phyloP scores from a whole-genome alignment of 2,113 vertebrate genomes.

The Typhlomys cinereus region DNA sequence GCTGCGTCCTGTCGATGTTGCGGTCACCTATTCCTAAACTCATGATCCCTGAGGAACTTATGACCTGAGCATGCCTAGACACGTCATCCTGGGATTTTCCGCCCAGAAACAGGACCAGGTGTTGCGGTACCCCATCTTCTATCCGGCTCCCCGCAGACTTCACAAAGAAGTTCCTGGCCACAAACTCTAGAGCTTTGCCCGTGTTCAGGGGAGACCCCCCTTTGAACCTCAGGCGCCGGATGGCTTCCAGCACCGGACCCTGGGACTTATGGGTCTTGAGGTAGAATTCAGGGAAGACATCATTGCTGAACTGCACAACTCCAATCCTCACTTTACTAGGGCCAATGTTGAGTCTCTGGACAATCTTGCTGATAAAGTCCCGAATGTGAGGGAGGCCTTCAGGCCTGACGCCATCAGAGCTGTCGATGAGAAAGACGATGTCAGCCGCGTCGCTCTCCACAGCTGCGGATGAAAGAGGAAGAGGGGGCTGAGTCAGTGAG shows the following conservation, averaged over 20 bases:
- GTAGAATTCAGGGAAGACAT: slow-evolving; percentile 89
- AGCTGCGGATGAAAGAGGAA: slow-evolving; percentile 45
- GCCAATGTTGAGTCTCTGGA: slow-evolving; percentile 89
- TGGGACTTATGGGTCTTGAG: slow-evolving; percentile 90
- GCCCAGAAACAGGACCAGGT: slow-evolving; percentile 94
- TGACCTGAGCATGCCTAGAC: slow-evolving; percentile 82
- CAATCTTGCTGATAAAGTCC: slow-evolving; percentile 91
- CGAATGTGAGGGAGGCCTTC: slow-evolving; percentile 91
- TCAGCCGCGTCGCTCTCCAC: slow-evolving; percentile 89
- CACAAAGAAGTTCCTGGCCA: slow-evolving; percentile 89
- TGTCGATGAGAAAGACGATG: slow-evolving; percentile 96
- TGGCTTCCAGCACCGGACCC: slow-evolving; percentile 82
- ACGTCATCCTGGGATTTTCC: slow-evolving; percentile 91
- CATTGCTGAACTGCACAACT: slow-evolving; percentile 92
- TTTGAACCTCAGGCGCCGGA: slow-evolving; percentile 89
- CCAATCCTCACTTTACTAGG: slow-evolving; percentile 91
- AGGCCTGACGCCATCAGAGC: slow-evolving; percentile 85
- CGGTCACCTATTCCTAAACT: slow-evolving; percentile 90
- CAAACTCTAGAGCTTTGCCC: slow-evolving; percentile 91
- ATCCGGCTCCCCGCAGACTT: slow-evolving; percentile 90
- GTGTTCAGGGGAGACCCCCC: slow-evolving; percentile 90
- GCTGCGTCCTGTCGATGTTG: slow-evolving; percentile 85
- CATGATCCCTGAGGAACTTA: slow-evolving; percentile 84
- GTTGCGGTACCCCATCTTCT: slow-evolving; percentile 91
- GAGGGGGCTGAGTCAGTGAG: background rate